Evolutionary conservation across 2,113 vertebrate genomes (phyloP), one percentile per base, ranked within the genome.

Genomic region (Hydrolagus affinis): DNA sequence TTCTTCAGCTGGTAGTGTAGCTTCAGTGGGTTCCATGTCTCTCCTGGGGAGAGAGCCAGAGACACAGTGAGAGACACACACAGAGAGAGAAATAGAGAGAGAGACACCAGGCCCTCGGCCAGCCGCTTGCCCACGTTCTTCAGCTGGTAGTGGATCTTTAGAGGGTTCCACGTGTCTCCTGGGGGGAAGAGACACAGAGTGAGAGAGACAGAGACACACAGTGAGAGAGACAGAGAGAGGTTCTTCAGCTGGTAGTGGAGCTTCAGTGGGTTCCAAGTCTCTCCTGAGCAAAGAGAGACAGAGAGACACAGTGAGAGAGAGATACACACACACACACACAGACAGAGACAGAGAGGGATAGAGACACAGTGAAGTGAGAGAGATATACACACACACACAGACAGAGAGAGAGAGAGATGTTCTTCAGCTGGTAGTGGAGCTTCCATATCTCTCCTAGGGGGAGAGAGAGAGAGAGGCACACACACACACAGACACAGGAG

Each of bases 361-460:
- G 1, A 30, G 57, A 0, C 4, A 11, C 3, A 2, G 8, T 11
- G 60, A 2, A 30, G n/a, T 14, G 14, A 3, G 80, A 28, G n/a
- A 85, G 9, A 85, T n/a, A 17, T 0, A 8, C 8, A 2, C 17
- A 14, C 14, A 44, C 17, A 28, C 15, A 28, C 0, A 15, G 7
- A 11, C 11, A 32, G 23, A 6, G 28, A 28, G 44, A 66, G 28
- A 25, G 21, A 56, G 23, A 30, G n/a, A 1, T 17, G 62, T 19
- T 17, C 14, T 2, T 25, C 21, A 0, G 0, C 3, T 0, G 0
- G 7, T 15, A 2, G 0, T 21, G 19, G 0, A 0, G 25, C 0
- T 0, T 32, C n/a, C n/a, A n/a, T n/a, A n/a, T n/a, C n/a, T n/a
- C n/a, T n/a, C n/a, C n/a, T n/a, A n/a, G n/a, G n/a, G n/a, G n/a